These are phyloP conservation scores for Cantharis rustica DNA, from an alignment of 2,888 invertebrate species.

Conservation along the genomic window DNA sequence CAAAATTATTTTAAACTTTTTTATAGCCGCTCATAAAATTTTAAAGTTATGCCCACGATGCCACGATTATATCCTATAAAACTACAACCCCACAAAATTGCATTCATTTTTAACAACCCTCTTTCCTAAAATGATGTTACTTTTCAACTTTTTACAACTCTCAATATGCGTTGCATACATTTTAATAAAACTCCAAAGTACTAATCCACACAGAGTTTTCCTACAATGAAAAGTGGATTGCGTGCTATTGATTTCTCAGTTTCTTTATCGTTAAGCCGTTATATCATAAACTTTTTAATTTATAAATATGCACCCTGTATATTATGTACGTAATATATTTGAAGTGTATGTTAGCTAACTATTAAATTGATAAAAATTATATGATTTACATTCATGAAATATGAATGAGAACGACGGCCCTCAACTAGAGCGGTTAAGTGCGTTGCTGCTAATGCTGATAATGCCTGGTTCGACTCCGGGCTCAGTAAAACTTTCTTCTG, in stretches of 20 bases:
- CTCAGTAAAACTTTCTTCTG: too few relatives aligned
- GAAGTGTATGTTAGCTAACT: too few relatives aligned
- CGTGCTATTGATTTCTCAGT: background rate
- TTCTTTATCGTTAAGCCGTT: background rate
- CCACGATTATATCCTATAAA: background rate
- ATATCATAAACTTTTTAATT: background rate
- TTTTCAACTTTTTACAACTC: background rate
- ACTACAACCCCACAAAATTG: constrained; percentile 5
- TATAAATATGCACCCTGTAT: background rate
- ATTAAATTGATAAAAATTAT: too few relatives aligned
- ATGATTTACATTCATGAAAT: too few relatives aligned
- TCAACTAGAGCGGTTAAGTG: too few relatives aligned
- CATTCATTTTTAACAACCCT: constrained; percentile 8
- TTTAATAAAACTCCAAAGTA: background rate
- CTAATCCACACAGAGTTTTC: background rate
- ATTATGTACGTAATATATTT: too few relatives aligned
- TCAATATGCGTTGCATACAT: background rate
- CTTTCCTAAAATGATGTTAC: background rate
- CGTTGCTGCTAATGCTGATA: too few relatives aligned
- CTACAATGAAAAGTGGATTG: background rate
- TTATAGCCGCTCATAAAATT: constrained; percentile 7
- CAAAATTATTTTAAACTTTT: constrained; percentile 6
- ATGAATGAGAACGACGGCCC: too few relatives aligned
- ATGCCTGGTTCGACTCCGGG: too few relatives aligned
- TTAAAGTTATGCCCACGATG: constrained; percentile 5